Percentiles rank a stretch among this genome's conserved stretches.
phyloP scores from a whole-genome alignment of 2,797 vertebrate genomes.

The Poecilia picta region DNA sequence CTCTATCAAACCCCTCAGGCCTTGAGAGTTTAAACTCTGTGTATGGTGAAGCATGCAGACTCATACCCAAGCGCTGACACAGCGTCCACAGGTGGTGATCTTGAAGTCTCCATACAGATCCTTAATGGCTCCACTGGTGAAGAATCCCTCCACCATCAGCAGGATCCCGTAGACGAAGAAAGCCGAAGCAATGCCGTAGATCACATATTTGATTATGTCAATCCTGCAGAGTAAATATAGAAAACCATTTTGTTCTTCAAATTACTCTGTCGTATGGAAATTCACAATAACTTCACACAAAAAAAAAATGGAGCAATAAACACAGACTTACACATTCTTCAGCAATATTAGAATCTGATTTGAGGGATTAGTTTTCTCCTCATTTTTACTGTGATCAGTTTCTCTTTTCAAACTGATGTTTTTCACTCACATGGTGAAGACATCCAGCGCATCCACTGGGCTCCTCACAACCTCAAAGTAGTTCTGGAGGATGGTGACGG shows the following conservation, averaged over 20 bases:
- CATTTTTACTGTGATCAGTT: not conserved
- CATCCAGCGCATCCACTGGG: conserved; percentile 91
- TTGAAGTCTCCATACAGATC: conserved; percentile 99
- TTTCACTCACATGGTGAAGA: conserved; percentile 94
- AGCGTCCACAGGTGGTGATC: conserved; percentile 97
- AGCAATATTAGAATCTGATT: not conserved
- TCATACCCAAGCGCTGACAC: conserved; percentile 96
- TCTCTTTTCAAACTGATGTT: not conserved
- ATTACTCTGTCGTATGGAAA: not conserved
- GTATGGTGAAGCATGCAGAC: not conserved
- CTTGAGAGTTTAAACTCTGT: not conserved
- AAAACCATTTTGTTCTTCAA: conserved; percentile 1
- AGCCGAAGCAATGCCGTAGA: conserved; percentile 96
- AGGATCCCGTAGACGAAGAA: conserved; percentile 99
- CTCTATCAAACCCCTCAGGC: not conserved
- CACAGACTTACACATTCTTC: not conserved
- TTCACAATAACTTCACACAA: not conserved
- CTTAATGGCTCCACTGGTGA: conserved; percentile 98
- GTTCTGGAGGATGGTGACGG: conserved; percentile 96
- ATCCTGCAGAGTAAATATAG: conserved; percentile 82
- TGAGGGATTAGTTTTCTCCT: not conserved
- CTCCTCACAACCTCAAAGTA: conserved; percentile 96
- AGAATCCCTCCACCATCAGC: conserved; percentile 99
- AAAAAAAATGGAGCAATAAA: not conserved
- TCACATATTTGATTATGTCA: conserved; percentile 98